These are phyloP conservation scores for Luscinia megarhynchos DNA, from an alignment of 2,797 vertebrate genomes.

Conservation along the genomic window DNA sequence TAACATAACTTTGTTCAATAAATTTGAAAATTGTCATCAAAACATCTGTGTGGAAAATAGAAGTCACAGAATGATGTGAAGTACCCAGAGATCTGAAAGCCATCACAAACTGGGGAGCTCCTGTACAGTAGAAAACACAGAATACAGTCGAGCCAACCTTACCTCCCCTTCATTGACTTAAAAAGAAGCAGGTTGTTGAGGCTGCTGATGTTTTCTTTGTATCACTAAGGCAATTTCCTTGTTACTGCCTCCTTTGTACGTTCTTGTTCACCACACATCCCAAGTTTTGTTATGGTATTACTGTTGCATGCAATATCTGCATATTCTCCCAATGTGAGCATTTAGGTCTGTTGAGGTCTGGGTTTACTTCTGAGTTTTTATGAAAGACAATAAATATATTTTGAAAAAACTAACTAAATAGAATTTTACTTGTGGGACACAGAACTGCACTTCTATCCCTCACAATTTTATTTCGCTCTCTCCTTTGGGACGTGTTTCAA, in stretches of 20 bases:
- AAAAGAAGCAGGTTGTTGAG: background rate
- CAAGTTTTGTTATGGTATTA: background rate
- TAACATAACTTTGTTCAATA: background rate
- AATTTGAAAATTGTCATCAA: background rate
- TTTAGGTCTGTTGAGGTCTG: background rate
- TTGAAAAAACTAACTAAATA: slow-evolving; percentile 12
- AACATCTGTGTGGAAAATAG: background rate
- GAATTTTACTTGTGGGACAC: background rate
- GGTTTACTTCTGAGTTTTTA: background rate
- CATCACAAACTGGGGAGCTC: background rate
- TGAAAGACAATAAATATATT: slow-evolving; percentile 37
- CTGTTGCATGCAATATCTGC: slow-evolving; percentile 7
- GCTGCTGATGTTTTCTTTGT: background rate
- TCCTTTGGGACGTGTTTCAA: background rate
- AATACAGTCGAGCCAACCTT: background rate
- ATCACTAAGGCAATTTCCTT: background rate
- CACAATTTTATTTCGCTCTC: background rate
- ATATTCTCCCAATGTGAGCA: background rate
- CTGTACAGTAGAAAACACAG: background rate
- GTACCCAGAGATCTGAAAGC: background rate
- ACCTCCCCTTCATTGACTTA: background rate
- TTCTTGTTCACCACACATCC: background rate
- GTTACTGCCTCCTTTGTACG: background rate
- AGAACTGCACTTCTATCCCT: background rate
- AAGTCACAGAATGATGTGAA: background rate